These are phyloP conservation scores for Sciaenops ocellatus DNA, from an alignment of 2,797 vertebrate genomes.

Conservation along the genomic window DNA sequence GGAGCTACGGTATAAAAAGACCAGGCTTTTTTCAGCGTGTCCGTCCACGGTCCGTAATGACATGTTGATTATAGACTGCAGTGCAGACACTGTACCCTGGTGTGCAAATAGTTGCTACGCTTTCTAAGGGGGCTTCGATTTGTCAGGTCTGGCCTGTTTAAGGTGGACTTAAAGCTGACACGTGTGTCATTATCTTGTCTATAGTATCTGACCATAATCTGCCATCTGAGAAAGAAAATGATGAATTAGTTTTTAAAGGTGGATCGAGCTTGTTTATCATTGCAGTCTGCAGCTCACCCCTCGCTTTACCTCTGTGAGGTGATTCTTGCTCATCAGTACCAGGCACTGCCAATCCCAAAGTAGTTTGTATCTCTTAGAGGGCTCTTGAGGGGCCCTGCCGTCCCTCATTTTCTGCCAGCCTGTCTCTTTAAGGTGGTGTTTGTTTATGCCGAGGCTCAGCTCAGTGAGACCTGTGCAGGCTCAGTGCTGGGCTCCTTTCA, in stretches of 20 bases:
- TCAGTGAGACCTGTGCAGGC: constrained; percentile 83
- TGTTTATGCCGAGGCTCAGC: constrained; percentile 79
- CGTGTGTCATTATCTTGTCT: neutral
- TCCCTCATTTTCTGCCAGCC: constrained; percentile 74
- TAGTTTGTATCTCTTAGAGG: constrained; percentile 56
- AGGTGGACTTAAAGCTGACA: neutral
- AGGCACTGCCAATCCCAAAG: constrained; percentile 27
- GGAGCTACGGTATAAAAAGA: constrained; percentile 22
- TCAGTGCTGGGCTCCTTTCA: constrained; percentile 84
- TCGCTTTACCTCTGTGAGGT: constrained; percentile 33
- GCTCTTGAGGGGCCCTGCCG: constrained; percentile 56
- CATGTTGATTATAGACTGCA: constrained; percentile 4
- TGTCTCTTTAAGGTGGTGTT: constrained; percentile 87
- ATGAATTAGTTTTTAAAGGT: neutral
- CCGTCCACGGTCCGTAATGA: constrained; percentile 2
- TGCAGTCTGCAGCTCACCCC: constrained; percentile 1
- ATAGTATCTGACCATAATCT: neutral
- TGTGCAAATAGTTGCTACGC: neutral
- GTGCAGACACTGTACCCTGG: neutral
- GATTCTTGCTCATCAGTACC: constrained; percentile 50
- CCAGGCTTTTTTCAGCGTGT: constrained; percentile 20
- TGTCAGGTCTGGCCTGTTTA: constrained; percentile 2
- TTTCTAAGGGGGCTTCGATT: neutral
- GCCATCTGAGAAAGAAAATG: neutral
- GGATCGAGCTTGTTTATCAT: constrained; percentile 12